phyloP scores from a whole-genome alignment of 2,797 vertebrate species.

The Fistularia tabacaria region DNA sequence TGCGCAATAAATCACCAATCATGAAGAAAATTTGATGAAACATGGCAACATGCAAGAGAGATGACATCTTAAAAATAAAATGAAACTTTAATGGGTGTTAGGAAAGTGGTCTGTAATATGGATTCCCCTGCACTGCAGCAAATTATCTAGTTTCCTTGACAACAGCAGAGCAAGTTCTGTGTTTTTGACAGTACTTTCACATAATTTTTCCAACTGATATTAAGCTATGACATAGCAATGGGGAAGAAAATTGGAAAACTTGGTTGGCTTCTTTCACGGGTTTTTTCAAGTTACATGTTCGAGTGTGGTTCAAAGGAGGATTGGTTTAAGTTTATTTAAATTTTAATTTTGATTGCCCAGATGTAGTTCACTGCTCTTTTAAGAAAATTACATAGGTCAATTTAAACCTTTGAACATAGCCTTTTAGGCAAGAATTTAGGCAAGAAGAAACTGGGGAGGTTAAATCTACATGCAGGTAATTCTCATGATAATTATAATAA shows the following conservation, averaged over 20 bases:
- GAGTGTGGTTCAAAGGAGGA: no score
- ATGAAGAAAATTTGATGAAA: slow-evolving; percentile 57
- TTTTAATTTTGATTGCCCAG: no score
- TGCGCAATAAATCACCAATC: slow-evolving; percentile 41
- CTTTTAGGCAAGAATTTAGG: no score
- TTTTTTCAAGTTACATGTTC: no score
- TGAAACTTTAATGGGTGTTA: slow-evolving; percentile 76
- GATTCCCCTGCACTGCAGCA: slow-evolving; percentile 60
- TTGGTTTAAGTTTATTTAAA: no score
- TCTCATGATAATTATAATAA: no score
- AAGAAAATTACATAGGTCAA: no score
- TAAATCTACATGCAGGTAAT: no score
- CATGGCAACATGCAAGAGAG: slow-evolving; percentile 73
- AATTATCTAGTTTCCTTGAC: slow-evolving; percentile 56
- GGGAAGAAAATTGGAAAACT: slow-evolving; percentile 35
- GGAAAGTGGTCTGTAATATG: slow-evolving; percentile 56
- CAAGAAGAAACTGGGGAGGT: no score
- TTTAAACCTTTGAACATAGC: no score
- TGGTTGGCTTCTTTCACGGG: slow-evolving; percentile 17
- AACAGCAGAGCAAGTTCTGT: slow-evolving; percentile 36
- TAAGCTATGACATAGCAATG: slow-evolving; percentile 2
- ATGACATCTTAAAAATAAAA: slow-evolving; percentile 66
- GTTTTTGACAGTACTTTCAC: slow-evolving; percentile 31
- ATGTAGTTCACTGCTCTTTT: no score
- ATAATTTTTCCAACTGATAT: slow-evolving; percentile 25